These are phyloP conservation scores for Danio rerio DNA, from an alignment of 2,113 vertebrate genomes.

Conservation along the genomic window DNA sequence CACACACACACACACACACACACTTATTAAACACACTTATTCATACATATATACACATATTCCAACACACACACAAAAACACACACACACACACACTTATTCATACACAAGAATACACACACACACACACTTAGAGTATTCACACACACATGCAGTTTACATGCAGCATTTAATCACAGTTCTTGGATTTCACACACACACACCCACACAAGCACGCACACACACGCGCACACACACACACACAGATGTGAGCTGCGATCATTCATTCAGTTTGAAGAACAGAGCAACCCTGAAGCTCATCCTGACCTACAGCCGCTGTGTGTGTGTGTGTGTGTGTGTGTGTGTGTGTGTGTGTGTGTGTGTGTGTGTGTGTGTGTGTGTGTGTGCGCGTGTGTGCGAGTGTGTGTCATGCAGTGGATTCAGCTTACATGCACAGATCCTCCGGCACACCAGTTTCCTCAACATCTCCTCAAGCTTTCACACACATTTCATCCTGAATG, in stretches of 20 bases:
- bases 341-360: neutral
- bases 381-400: no score
- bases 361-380: neutral
- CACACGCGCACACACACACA: slow-evolving; percentile 14
- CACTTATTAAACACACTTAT: no score
- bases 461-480: slow-evolving; percentile 76
- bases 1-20: no score
- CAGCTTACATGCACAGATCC: slow-evolving; percentile 84
- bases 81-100: neutral
- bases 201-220: no score
- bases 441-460: slow-evolving; percentile 85
- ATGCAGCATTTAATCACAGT: slow-evolving; percentile 34
- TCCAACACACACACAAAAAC: no score
- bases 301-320: neutral
- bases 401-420: slow-evolving; percentile 28
- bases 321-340: neutral
- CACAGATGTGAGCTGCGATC: neutral
- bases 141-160: neutral
- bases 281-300: neutral
- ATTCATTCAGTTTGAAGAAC: neutral
- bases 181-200: slow-evolving; percentile 8
- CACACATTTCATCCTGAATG: slow-evolving; percentile 27
- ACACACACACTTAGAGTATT: neutral
- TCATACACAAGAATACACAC: neutral
- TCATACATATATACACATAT: no score